phyloP scores from a whole-genome alignment of 2,113 vertebrate species.

The Cacatua alba region DNA sequence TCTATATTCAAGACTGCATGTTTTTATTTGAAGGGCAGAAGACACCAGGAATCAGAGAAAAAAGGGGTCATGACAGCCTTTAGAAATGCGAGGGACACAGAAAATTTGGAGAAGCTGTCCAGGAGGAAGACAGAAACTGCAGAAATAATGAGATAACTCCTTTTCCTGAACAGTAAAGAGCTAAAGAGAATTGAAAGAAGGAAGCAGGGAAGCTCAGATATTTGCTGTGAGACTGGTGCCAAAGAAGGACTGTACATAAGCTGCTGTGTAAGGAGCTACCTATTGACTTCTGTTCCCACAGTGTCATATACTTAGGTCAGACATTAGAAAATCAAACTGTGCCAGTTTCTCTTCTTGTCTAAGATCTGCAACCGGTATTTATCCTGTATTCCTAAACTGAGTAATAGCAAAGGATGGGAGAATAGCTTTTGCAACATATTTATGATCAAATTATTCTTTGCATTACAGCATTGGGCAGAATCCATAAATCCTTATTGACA shows the following conservation, averaged over 20 bases:
- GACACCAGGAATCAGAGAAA: background rate
- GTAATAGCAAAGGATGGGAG: background rate
- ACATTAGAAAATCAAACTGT: background rate
- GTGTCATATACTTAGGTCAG: background rate
- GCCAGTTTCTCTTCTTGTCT: background rate
- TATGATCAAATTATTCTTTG: background rate
- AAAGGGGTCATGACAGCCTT: background rate
- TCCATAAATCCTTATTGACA: background rate
- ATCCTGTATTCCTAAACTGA: background rate
- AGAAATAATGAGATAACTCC: background rate
- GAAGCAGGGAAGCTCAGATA: background rate
- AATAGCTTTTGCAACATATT: background rate
- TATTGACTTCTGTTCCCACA: background rate
- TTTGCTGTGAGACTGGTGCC: background rate
- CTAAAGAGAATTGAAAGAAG: background rate
- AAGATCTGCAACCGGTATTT: background rate
- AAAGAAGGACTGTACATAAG: background rate
- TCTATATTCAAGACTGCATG: rapidly evolving
- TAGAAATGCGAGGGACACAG: background rate
- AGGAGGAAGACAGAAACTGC: background rate
- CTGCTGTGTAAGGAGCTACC: background rate
- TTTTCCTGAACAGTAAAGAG: background rate
- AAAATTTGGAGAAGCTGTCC: background rate
- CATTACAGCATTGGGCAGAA: background rate
- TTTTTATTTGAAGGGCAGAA: background rate